A percentile compares a stretch with the other conserved stretches of the same genome.
Evolutionary conservation across 2,888 invertebrate species (phyloP).

Genomic region (Chaitophorus viminalis): DNA sequence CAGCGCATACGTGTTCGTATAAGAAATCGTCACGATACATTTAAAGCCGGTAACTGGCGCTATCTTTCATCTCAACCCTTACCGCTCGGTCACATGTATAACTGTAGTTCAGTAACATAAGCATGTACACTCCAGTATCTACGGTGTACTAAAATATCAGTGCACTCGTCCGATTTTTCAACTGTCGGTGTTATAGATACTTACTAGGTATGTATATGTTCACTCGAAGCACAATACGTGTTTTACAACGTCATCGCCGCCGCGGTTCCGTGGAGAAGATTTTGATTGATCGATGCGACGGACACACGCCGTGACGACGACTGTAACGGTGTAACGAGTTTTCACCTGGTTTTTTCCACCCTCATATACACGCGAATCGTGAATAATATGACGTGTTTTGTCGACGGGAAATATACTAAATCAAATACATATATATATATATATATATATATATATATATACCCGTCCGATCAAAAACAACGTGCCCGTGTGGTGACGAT

Average conservation of each 20-base stretch:
- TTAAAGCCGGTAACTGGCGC: not conserved
- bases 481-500: not conserved
- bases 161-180: too few relatives aligned
- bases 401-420: not conserved
- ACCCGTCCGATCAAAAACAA: not conserved
- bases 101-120: too few relatives aligned
- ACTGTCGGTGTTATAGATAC: too few relatives aligned
- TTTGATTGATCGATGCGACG: not conserved
- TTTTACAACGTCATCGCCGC: not conserved
- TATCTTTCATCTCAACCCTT: not conserved
- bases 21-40: too few relatives aligned
- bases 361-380: not conserved
- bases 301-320: not conserved
- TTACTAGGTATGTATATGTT: too few relatives aligned
- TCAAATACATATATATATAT: too few relatives aligned
- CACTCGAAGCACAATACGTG: not conserved
- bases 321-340: not conserved
- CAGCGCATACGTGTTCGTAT: too few relatives aligned
- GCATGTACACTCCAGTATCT: too few relatives aligned
- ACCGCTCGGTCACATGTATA: not conserved
- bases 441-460: too few relatives aligned
- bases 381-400: not conserved
- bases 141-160: too few relatives aligned
- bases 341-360: not conserved
- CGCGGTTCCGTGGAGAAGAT: not conserved